phyloP scores from a whole-genome alignment of 2,888 invertebrate species.

The Diplolepis rosae region DNA sequence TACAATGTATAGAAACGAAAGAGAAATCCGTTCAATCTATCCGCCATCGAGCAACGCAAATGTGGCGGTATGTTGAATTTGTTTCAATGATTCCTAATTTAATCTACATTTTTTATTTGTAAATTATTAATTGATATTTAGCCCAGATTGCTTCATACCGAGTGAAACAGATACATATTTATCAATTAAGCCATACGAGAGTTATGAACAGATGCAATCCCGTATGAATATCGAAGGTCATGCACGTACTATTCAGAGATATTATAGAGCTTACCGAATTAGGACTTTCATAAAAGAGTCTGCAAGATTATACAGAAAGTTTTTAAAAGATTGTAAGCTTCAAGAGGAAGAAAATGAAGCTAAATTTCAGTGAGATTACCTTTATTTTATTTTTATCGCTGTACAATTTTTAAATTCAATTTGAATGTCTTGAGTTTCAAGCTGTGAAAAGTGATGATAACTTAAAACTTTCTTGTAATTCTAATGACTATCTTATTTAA shows the following conservation, averaged over 20 bases:
- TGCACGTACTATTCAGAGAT: constrained; percentile 79
- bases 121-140: constrained; percentile 50
- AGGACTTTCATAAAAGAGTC: constrained; percentile 74
- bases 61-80: constrained; percentile 70
- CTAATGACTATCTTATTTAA: too few relatives aligned
- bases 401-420: neutral
- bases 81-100: neutral
- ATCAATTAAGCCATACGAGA: constrained; percentile 79
- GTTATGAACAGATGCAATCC: constrained; percentile 78
- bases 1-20: constrained; percentile 79
- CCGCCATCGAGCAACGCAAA: constrained; percentile 79
- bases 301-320: constrained; percentile 75
- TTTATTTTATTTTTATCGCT: neutral
- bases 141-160: constrained; percentile 77
- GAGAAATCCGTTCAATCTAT: constrained; percentile 75
- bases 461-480: too few relatives aligned
- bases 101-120: neutral
- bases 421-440: too few relatives aligned
- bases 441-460: too few relatives aligned
- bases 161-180: constrained; percentile 79
- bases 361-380: constrained; percentile 29
- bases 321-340: constrained; percentile 76
- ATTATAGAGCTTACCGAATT: constrained; percentile 78
- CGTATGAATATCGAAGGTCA: constrained; percentile 76
- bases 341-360: constrained; percentile 72